Conservation (phyloP, 2,888 invertebrate species). For the Leptodirus hochenwartii region DNA sequence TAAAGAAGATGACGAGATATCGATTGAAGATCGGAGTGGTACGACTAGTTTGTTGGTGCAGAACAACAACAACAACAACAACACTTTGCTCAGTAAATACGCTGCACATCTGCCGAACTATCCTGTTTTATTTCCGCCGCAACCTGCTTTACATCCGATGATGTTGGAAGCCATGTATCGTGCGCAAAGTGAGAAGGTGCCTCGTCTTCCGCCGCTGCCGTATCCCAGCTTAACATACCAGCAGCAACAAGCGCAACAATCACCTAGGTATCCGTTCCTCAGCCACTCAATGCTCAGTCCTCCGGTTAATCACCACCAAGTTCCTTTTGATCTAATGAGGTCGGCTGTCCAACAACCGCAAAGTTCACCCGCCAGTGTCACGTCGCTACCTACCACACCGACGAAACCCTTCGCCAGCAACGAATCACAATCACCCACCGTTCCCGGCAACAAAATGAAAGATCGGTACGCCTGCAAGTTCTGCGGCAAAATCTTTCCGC, state of each 20-base stretch:
- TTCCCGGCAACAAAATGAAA: slow-evolving; percentile 45
- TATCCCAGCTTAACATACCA: slow-evolving; percentile 31
- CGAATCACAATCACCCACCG: slow-evolving; percentile 6
- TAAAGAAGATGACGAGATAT: slow-evolving; percentile 18
- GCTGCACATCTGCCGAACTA: slow-evolving; percentile 24
- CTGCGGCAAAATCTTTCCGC: slow-evolving; percentile 93
- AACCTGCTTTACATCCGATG: slow-evolving; percentile 45
- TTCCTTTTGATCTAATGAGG: slow-evolving; percentile 41
- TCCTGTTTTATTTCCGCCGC: slow-evolving; percentile 37
- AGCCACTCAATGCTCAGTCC: slow-evolving; percentile 28
- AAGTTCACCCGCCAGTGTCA: slow-evolving; percentile 8
- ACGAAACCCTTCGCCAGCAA: slow-evolving; percentile 8
- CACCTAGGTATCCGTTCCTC: slow-evolving; percentile 28
- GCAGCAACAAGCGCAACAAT: no score
- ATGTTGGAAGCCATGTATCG: slow-evolving; percentile 53
- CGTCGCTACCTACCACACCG: slow-evolving; percentile 3
- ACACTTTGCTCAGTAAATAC: slow-evolving; percentile 17
- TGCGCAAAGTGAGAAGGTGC: slow-evolving; percentile 36
- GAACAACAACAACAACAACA: slow-evolving; percentile 23
- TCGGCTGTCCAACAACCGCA: slow-evolving; percentile 15
- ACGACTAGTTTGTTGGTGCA: slow-evolving; percentile 27
- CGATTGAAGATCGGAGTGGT: slow-evolving; percentile 12
- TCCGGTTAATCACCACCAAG: slow-evolving; percentile 23
- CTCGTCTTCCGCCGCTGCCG: slow-evolving; percentile 37
- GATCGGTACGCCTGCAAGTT: slow-evolving; percentile 95